Evolutionary conservation across 2,113 vertebrate species (phyloP).

Genomic region (Nesoenas mayeri): DNA sequence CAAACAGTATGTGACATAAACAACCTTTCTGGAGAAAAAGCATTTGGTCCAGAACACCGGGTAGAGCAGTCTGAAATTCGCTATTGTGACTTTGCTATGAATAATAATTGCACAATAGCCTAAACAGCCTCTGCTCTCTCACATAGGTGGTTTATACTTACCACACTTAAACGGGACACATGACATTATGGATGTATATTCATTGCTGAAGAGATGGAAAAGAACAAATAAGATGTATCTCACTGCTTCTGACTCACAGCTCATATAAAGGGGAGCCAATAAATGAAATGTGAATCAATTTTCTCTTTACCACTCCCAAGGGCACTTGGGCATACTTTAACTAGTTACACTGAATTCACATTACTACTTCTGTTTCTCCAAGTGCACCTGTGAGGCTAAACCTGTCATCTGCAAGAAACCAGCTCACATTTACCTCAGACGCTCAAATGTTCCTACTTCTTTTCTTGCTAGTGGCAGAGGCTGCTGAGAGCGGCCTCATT

Average conservation of each 20-base stretch:
- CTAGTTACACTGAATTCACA: neutral
- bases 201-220: neutral
- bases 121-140: neutral
- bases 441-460: neutral
- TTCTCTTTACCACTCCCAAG: neutral
- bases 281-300: neutral
- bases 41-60: neutral
- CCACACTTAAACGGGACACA: neutral
- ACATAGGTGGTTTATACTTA: neutral
- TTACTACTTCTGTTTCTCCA: neutral
- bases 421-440: neutral
- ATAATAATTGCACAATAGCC: neutral
- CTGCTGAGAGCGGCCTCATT: neutral
- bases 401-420: neutral
- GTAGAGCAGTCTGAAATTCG: neutral
- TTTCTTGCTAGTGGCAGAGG: neutral
- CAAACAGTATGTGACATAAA: neutral
- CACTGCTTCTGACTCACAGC: neutral
- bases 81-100: neutral
- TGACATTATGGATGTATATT: neutral
- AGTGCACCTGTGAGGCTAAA: neutral
- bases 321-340: neutral
- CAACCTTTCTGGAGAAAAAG: neutral
- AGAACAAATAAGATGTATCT: neutral
- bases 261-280: fast-evolving